Conservation (phyloP, 2,113 vertebrate species). For the Forbesichthys agassizii region DNA sequence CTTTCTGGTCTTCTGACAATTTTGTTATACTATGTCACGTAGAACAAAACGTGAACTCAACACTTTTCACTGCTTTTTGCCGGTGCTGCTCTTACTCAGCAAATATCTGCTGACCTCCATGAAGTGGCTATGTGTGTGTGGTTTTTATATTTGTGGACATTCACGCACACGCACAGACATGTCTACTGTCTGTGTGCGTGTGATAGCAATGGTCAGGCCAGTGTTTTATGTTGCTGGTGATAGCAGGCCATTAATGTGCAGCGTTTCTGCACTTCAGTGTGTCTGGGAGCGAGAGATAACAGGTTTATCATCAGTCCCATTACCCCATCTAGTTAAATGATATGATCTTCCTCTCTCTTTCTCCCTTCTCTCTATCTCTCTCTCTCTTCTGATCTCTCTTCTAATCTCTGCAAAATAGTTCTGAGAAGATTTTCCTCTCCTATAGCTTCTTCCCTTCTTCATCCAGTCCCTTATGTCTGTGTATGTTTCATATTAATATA, state of each 20-base stretch:
- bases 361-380: not conserved
- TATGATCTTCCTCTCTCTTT: conserved; percentile 47
- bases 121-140: not conserved
- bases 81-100: no score
- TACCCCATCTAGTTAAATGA: conserved; percentile 62
- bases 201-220: conserved; percentile 1
- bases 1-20: no score
- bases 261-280: conserved; percentile 22
- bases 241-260: conserved; percentile 38
- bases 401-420: conserved; percentile 17
- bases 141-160: not conserved
- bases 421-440: conserved; percentile 6
- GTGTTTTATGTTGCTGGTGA: conserved; percentile 43
- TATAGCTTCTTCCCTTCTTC: not conserved
- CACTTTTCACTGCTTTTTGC: no score
- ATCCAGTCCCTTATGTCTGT: conserved; percentile 10
- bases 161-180: not conserved
- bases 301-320: conserved; percentile 57
- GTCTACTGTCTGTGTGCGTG: conserved; percentile 10
- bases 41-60: no score
- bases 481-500: conserved; percentile 40
- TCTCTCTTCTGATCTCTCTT: not conserved
- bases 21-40: no score
- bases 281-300: conserved; percentile 62
- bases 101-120: no score